Conservation (phyloP, 1,140 invertebrate genomes). For the Ceratina japonica region DNA sequence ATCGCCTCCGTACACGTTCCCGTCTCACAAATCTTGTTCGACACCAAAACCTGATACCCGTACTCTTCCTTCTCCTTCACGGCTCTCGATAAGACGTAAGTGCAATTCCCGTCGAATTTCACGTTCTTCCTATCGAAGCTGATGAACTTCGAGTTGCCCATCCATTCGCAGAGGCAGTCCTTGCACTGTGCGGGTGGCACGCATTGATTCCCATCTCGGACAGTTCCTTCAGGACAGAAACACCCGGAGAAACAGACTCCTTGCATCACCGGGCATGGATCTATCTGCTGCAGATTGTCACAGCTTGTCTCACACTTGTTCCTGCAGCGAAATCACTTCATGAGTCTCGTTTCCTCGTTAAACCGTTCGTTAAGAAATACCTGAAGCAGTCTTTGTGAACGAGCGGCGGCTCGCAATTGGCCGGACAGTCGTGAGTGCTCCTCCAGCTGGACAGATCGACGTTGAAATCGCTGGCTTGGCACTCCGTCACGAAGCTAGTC, state of each 20-base stretch:
- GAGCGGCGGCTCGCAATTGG: constrained; percentile 84
- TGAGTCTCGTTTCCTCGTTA: background rate
- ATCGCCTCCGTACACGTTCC: constrained; percentile 82
- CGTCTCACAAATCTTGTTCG: constrained; percentile 82
- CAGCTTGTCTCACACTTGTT: constrained; percentile 86
- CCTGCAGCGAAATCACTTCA: constrained; percentile 40
- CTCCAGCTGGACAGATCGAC: constrained; percentile 86
- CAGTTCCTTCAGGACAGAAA: constrained; percentile 89
- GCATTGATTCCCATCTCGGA: constrained; percentile 85
- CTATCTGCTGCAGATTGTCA: constrained; percentile 80
- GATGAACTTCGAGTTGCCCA: constrained; percentile 85
- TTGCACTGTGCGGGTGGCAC: constrained; percentile 85
- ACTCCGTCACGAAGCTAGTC: constrained; percentile 86
- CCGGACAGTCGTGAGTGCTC: constrained; percentile 84
- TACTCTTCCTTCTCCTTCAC: constrained; percentile 77
- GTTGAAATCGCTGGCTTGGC: constrained; percentile 81
- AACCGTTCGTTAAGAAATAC: constrained; percentile 55
- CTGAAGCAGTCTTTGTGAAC: constrained; percentile 90
- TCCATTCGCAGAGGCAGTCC: constrained; percentile 88
- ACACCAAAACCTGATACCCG: constrained; percentile 84
- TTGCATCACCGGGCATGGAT: constrained; percentile 82
- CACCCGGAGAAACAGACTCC: constrained; percentile 89
- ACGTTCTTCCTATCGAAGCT: constrained; percentile 88
- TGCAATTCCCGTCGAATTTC: constrained; percentile 88
- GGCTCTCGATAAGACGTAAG: constrained; percentile 87